phyloP scores from a whole-genome alignment of 2,797 vertebrate species.

The Gobionotothen gibberifrons region DNA sequence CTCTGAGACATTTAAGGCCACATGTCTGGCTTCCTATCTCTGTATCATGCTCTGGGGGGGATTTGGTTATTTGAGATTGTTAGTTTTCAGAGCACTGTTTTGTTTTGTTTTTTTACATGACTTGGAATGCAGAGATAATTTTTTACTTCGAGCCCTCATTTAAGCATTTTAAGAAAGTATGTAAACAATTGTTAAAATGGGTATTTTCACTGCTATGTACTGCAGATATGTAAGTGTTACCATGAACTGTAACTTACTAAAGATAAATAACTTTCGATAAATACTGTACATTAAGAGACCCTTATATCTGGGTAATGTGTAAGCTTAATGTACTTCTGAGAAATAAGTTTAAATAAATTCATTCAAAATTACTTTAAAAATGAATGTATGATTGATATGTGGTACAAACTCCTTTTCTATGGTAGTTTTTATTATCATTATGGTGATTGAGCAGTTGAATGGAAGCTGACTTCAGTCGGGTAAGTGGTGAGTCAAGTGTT shows the following conservation, averaged over 20 bases:
- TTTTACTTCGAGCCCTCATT: neutral
- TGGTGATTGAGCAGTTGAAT: neutral
- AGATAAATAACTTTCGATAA: neutral
- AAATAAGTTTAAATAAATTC: neutral
- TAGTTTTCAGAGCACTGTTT: neutral
- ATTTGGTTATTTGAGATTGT: neutral
- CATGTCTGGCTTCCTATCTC: neutral
- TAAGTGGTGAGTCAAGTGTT: neutral
- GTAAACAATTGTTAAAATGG: neutral
- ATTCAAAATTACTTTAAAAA: neutral
- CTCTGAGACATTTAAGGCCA: neutral
- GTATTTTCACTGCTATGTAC: neutral
- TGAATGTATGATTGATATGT: neutral
- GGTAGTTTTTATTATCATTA: neutral
- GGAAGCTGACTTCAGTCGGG: neutral
- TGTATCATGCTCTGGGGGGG: neutral
- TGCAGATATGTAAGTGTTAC: neutral
- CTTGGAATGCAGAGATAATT: neutral
- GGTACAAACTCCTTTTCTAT: neutral
- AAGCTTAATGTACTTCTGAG: neutral
- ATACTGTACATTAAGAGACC: neutral
- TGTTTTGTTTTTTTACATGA: neutral
- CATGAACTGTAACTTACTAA: neutral
- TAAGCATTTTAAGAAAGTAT: neutral
- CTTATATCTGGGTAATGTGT: neutral